Evolutionary conservation across 2,797 vertebrate species (phyloP).

Genomic region (Benthosema pterotum): DNA sequence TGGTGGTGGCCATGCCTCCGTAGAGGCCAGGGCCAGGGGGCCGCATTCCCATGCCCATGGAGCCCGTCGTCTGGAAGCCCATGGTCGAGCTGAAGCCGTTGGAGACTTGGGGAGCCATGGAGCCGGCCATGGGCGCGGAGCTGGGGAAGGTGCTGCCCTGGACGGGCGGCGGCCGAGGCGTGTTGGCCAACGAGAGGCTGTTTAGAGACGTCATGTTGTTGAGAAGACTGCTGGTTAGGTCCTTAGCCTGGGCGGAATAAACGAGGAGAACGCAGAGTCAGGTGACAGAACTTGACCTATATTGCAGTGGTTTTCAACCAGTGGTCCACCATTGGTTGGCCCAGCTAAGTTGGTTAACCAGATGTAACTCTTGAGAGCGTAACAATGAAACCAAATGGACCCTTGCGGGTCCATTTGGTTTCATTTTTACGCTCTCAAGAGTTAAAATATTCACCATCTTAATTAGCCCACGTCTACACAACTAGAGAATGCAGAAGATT

Average conservation of each 20-base stretch:
- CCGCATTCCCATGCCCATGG: conserved; percentile 82
- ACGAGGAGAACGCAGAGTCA: background rate
- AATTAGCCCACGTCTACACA: too few species aligned
- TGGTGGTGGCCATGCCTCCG: conserved; percentile 81
- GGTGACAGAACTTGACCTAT: background rate
- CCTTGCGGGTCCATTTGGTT: too few species aligned
- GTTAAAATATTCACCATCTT: too few species aligned
- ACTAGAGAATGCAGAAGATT: too few species aligned
- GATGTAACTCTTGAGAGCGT: too few species aligned
- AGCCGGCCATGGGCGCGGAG: conserved; percentile 71
- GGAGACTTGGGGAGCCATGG: conserved; percentile 81
- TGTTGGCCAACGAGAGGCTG: conserved; percentile 80
- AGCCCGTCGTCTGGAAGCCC: conserved; percentile 86
- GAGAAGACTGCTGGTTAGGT: conserved; percentile 93
- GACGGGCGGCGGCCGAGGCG: conserved; percentile 71
- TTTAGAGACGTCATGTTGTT: conserved; percentile 90
- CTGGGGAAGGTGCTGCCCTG: conserved; percentile 80
- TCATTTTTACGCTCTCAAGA: too few species aligned
- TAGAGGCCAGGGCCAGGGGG: conserved; percentile 83
- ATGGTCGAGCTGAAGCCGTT: conserved; percentile 88
- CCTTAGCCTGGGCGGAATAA: conserved; percentile 86
- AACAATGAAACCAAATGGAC: too few species aligned
- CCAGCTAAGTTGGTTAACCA: too few species aligned
- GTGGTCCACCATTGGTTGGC: too few species aligned
- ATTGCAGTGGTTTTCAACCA: too few species aligned